phyloP scores from a whole-genome alignment of 1,140 invertebrate species.

The Antheraea mylitta region DNA sequence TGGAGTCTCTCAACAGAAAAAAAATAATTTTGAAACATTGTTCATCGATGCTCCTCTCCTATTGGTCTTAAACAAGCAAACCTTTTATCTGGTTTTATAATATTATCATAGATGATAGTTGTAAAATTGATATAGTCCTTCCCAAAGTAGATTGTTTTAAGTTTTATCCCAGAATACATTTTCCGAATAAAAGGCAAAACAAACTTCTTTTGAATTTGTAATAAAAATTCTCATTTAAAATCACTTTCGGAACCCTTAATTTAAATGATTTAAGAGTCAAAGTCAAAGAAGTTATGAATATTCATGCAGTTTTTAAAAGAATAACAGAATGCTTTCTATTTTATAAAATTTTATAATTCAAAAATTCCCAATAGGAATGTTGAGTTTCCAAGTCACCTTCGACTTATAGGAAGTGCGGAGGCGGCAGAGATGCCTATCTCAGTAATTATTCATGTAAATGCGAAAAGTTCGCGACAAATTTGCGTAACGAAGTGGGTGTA shows the following conservation, averaged over 20 bases:
- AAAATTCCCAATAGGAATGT: slow-evolving; percentile 14
- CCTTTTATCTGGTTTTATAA: no score
- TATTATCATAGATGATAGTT: no score
- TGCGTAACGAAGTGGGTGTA: slow-evolving; percentile 22
- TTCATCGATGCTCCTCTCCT: no score
- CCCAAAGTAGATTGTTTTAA: not conserved
- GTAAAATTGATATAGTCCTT: no score
- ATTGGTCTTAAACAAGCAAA: no score
- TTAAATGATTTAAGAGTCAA: not conserved
- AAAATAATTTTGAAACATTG: no score
- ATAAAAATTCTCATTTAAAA: not conserved
- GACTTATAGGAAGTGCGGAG: slow-evolving; percentile 3
- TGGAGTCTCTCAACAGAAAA: no score
- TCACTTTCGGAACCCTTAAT: not conserved
- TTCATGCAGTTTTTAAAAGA: slow-evolving; percentile 8
- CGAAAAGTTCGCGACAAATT: slow-evolving; percentile 32
- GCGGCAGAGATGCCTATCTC: slow-evolving; percentile 14
- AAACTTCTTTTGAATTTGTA: not conserved
- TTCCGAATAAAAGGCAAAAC: not conserved
- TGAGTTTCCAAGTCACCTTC: slow-evolving; percentile 8
- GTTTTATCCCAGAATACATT: not conserved
- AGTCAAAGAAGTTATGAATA: slow-evolving; percentile 7
- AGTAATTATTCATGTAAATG: slow-evolving; percentile 37
- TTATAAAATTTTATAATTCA: slow-evolving; percentile 7
- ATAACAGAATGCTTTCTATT: not conserved